Base-by-base conservation (phyloP, 2,888 invertebrate species). In the Litoditis marina region DNA sequence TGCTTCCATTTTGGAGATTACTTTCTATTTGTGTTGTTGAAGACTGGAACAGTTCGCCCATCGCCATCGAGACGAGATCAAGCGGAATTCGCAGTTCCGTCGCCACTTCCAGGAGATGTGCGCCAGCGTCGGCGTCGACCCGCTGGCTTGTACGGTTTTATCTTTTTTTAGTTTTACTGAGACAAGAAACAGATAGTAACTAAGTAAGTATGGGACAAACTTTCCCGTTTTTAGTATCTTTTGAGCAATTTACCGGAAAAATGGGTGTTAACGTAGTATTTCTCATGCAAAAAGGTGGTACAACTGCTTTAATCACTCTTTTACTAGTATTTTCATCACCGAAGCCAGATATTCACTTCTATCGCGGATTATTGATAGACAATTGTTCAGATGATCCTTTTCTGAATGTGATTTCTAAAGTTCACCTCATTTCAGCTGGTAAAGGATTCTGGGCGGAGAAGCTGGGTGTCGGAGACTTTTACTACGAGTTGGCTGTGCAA, bases 401-500 rank as follows among this genome's bases (percentile, higher is more conserved):
- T 36, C 1, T n/a, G n/a, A 36, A 36, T 16, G 39, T 16, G n/a
- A 16, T n/a, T n/a, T 47, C 13, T 1, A 19, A n/a, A 47, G 19
- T 13, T 47, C 13, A 47, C 13, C 16, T 5, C 63, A 61, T 79
- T 79, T 53, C 78, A 86, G 86, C 86, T 28, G 84, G 85, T 69
- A 87, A 86, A 83, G 87, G 96, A 0, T 96, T 98, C 85, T 99
- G 98, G 98, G 93, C 92, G 1, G 92, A 87, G 78, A 85, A 96
- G 66, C 86, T 99, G 71, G 92, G 98, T n/a, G 93, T 99, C 79
- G 96, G 98, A 34, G 96, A 96, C 83, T 98, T 96, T 84, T 99
- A 99, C 84, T 99, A 96, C 83, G 96, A 98, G 85, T 85, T 99
- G 22, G 92, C 92, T 36, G 92, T 99, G 0, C 96, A 98, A 86